These are phyloP conservation scores for Alcis repandata DNA, from an alignment of 2,888 invertebrate genomes.

Conservation along the genomic window DNA sequence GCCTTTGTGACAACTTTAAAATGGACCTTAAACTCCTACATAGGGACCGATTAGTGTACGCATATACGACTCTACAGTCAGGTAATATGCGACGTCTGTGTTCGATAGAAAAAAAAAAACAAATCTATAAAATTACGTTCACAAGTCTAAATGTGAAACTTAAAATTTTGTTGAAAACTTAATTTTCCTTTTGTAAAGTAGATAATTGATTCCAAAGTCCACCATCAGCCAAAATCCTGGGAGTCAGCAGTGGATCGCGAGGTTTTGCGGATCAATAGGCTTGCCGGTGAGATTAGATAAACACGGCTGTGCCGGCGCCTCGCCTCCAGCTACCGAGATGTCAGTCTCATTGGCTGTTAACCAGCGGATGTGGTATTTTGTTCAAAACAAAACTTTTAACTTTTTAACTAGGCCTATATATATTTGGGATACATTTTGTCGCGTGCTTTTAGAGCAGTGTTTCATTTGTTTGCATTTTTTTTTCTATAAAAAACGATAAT, in stretches of 20 bases:
- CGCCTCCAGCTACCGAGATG: constrained; percentile 22
- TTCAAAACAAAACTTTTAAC: not conserved
- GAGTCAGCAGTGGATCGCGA: constrained; percentile 32
- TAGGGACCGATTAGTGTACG: too few relatives aligned
- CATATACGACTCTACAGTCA: too few relatives aligned
- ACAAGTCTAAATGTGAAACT: too few relatives aligned
- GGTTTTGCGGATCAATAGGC: constrained; percentile 51
- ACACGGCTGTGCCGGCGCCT: constrained; percentile 51
- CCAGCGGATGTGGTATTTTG: constrained; percentile 35
- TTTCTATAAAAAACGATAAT: not conserved
- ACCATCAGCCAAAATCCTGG: not conserved
- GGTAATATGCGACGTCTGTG: too few relatives aligned
- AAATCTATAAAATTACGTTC: too few relatives aligned
- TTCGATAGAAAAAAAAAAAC: too few relatives aligned
- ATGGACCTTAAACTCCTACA: too few relatives aligned
- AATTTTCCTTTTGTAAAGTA: not conserved
- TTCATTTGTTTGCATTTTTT: not conserved
- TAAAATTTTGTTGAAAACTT: not conserved
- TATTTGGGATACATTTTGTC: too few relatives aligned
- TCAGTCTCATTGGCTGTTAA: not conserved
- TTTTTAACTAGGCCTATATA: too few relatives aligned
- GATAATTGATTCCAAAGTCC: constrained; percentile 33
- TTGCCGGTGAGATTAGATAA: constrained; percentile 52
- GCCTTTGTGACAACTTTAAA: too few relatives aligned
- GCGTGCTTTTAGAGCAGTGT: too few relatives aligned